A percentile compares a stretch with the other conserved stretches of the same genome.
Evolutionary conservation across 2,113 vertebrate genomes (phyloP).

Genomic region (Thymallus thymallus): DNA sequence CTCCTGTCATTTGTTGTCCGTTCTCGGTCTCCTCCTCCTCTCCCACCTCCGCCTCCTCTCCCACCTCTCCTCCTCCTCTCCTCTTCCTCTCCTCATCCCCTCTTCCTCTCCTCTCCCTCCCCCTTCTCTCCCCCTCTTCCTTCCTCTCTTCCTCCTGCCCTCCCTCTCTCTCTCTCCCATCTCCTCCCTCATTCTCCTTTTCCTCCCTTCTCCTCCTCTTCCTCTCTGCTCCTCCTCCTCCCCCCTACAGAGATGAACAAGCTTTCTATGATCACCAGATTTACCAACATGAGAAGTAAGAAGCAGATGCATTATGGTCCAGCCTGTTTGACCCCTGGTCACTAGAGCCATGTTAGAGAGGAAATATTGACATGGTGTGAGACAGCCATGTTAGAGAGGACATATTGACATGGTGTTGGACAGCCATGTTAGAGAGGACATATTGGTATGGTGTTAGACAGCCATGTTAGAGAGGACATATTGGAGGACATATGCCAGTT

Average conservation of each 20-base stretch:
- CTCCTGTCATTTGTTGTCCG: not conserved
- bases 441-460: too few relatives aligned
- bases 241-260: slow-evolving; percentile 63
- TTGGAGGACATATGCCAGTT: too few relatives aligned
- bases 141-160: too few relatives aligned
- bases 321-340: not conserved
- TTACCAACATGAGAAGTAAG: slow-evolving; percentile 76
- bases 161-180: too few relatives aligned
- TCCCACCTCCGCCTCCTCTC: too few relatives aligned
- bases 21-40: not conserved
- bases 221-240: slow-evolving; percentile 24
- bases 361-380: too few relatives aligned
- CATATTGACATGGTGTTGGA: too few relatives aligned
- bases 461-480: too few relatives aligned
- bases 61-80: not conserved
- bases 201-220: not conserved
- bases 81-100: not conserved
- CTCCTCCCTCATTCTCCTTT: not conserved
- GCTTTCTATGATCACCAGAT: slow-evolving; percentile 70
- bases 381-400: not conserved
- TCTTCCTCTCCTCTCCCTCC: not conserved
- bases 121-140: too few relatives aligned
- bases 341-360: not conserved
- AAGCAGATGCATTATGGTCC: slow-evolving; percentile 41
- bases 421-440: not conserved